Evolutionary conservation across 2,797 vertebrate genomes (phyloP).

Genomic region (Pangasius sanitwongsei): DNA sequence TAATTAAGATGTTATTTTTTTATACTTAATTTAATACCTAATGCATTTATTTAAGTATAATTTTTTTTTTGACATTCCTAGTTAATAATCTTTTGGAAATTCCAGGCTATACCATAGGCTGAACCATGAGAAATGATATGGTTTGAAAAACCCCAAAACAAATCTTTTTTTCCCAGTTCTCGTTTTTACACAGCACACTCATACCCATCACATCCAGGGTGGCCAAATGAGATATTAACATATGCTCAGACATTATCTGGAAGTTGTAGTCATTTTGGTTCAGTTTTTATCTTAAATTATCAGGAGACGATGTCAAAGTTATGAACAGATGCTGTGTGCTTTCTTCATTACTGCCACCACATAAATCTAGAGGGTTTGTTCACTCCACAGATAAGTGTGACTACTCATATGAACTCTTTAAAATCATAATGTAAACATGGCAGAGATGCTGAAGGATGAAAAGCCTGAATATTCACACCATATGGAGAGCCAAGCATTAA

Average conservation of each 20-base stretch:
- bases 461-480: constrained; percentile 72
- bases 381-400: constrained; percentile 50
- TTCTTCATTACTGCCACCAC: constrained; percentile 45
- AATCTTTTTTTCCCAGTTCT: neutral
- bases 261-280: constrained; percentile 24
- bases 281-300: constrained; percentile 45
- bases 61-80: neutral
- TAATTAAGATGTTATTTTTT: neutral
- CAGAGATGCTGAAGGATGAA: constrained; percentile 65
- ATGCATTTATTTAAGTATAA: neutral
- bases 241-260: constrained; percentile 26
- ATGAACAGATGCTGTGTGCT: constrained; percentile 46
- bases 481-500: constrained; percentile 65
- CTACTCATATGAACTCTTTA: constrained; percentile 50
- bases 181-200: constrained; percentile 14
- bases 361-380: constrained; percentile 44
- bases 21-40: neutral
- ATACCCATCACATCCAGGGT: constrained; percentile 18
- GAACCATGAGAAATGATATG: neutral
- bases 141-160: neutral
- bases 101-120: neutral
- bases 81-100: neutral
- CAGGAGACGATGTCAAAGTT: constrained; percentile 40
- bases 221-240: constrained; percentile 21
- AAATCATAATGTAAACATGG: constrained; percentile 57